Evolutionary conservation across 2,797 vertebrate species (phyloP), one percentile per base, ranked within the genome.

Genomic region (Gouania willdenowi): DNA sequence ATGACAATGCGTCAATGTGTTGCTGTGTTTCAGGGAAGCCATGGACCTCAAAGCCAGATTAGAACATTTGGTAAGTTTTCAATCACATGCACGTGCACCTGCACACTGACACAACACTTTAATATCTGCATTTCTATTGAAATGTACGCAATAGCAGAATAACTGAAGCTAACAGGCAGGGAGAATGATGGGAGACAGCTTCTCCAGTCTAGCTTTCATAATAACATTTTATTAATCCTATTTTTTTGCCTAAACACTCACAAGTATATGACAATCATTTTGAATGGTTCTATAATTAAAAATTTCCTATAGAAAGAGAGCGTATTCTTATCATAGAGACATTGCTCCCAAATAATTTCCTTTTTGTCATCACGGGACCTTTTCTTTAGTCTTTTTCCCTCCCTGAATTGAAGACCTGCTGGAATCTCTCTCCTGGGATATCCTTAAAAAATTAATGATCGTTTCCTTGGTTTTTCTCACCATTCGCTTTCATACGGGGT

Each of bases 41-140:
- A 92, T 41, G 66, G 93, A 86, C 91, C 90, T 95, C 89, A 95
- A 95, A 92, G 88, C 80, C 79, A 90, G 87, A 91, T 92, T 95
- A 91, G 94, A 98, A 92, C 94, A 98, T 97, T 94, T 98, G 96
- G 95, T 98, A 93, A 96, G 92, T 94, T 91, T 80, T 90, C 23
- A n/a, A 4, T 3, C 24, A 5, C n/a, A 25, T 24, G 14, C 26
- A 27, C 26, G 4, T 26, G 8, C 21, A 29, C 13, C 21, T 30
- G 15, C 39, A 30, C 82, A 86, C 85, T 38, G 30, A 39, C 19
- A 36, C 33, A 33, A 28, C 30, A 81, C 88, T 92, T 92, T 94
- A 90, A 92, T 93, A 92, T 91, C 90, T 90, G 88, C 89, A 90
- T 92, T 88, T 83, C 81, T 91, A 92, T 92, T 91, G 86, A 92